Evolutionary conservation across 2,888 invertebrate genomes (phyloP).

Genomic region (Nomada goodeniana): DNA sequence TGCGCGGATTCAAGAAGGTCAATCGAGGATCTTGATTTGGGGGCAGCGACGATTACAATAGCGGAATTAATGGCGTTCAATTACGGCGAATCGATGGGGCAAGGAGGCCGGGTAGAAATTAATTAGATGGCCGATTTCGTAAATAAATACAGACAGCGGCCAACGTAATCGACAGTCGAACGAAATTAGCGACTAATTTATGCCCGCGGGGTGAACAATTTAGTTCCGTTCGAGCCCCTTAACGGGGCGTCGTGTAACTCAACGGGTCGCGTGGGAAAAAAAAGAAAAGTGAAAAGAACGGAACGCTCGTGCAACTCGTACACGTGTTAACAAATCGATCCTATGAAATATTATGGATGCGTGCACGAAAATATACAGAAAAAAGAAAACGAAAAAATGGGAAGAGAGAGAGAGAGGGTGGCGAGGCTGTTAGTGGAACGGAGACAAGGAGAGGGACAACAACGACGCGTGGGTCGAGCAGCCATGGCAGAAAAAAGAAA

Average conservation of each 20-base stretch:
- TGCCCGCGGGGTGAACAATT: neutral
- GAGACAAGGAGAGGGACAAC: constrained; percentile 25
- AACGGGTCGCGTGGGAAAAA: neutral
- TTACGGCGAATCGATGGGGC: neutral
- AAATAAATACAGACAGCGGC: neutral
- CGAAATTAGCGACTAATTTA: constrained; percentile 17
- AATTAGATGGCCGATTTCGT: neutral
- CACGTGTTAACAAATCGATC: constrained; percentile 69
- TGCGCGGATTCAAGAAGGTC: neutral
- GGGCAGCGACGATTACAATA: neutral
- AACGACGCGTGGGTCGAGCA: constrained; percentile 30
- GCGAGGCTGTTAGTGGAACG: neutral
- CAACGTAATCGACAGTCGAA: neutral
- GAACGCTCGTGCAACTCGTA: constrained; percentile 29
- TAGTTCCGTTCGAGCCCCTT: constrained; percentile 10
- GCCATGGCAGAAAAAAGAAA: constrained; percentile 34
- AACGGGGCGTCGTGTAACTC: constrained; percentile 35
- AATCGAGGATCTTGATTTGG: neutral
- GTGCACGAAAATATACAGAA: constrained; percentile 21
- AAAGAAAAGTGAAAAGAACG: constrained; percentile 7
- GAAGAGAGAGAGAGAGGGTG: neutral
- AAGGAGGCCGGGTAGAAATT: neutral
- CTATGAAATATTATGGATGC: constrained; percentile 66
- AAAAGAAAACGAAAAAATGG: neutral
- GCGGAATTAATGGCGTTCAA: neutral